Percentiles rank a stretch among this genome's conserved stretches.
phyloP scores from a whole-genome alignment of 2,888 invertebrate genomes.

The Cyclophora punctaria region DNA sequence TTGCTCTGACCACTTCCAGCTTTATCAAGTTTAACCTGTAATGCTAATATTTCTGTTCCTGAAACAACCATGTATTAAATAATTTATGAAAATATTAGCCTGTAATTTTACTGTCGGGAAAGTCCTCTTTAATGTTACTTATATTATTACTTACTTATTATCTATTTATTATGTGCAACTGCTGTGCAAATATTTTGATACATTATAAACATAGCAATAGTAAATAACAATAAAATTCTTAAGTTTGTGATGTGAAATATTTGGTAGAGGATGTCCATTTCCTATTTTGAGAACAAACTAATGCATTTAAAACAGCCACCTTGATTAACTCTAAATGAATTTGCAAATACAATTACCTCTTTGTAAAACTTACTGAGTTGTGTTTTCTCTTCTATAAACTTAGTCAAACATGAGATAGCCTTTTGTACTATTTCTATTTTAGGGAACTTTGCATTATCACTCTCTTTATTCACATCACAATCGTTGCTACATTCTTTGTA shows the following conservation, averaged over 20 bases:
- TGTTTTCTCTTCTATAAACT: constrained; percentile 49
- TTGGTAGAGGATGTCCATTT: no score
- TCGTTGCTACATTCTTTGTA: constrained; percentile 25
- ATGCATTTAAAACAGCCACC: no score
- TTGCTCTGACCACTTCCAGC: constrained; percentile 12
- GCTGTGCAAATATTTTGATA: not conserved
- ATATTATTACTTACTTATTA: not conserved
- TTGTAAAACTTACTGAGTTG: constrained; percentile 50
- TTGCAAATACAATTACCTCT: constrained; percentile 6
- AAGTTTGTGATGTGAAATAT: no score
- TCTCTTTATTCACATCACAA: constrained; percentile 25
- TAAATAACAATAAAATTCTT: no score
- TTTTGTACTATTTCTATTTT: constrained; percentile 65
- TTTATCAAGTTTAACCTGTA: constrained; percentile 53
- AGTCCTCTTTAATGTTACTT: not conserved
- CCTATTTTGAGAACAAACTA: no score
- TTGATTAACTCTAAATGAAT: no score
- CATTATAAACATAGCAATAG: no score
- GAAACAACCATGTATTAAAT: constrained; percentile 17
- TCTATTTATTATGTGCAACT: not conserved
- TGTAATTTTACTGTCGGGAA: no score
- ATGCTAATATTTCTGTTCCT: constrained; percentile 62
- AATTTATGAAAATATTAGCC: no score
- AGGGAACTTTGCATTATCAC: constrained; percentile 53
- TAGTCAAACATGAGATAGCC: constrained; percentile 52